Conservation (phyloP, 2,888 invertebrate species). For the Temnothorax rugatulus region DNA sequence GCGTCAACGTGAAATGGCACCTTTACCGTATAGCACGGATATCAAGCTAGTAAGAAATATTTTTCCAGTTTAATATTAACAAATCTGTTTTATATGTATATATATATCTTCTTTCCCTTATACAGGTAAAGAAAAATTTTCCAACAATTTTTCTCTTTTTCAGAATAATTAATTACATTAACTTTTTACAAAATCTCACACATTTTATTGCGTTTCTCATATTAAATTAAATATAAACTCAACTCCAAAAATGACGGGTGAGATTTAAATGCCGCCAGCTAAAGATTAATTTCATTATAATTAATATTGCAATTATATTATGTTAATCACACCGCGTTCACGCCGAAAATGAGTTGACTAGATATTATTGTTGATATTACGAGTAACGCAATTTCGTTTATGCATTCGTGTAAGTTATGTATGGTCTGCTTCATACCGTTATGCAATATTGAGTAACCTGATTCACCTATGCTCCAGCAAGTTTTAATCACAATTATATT, state of each 20-base stretch:
- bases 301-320: conserved; percentile 25
- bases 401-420: conserved; percentile 7
- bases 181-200: not conserved
- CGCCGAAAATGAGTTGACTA: conserved; percentile 7
- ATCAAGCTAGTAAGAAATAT: not conserved
- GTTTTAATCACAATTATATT: conserved; percentile 32
- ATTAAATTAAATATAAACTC: conserved; percentile 31
- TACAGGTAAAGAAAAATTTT: not conserved
- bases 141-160: not conserved
- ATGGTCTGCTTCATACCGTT: conserved; percentile 15
- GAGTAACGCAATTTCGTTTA: conserved; percentile 17
- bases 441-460: conserved; percentile 28
- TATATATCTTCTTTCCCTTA: not conserved
- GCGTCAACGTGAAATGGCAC: no score
- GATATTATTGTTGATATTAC: conserved; percentile 30
- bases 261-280: conserved; percentile 2
- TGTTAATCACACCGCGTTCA: conserved; percentile 15
- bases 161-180: not conserved
- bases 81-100: not conserved
- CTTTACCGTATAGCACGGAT: no score
- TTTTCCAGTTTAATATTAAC: not conserved
- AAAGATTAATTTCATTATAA: conserved; percentile 37
- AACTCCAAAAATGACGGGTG: not conserved
- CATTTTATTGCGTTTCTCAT: not conserved
- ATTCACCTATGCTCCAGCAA: conserved; percentile 12